Conservation (phyloP, 1,140 invertebrate species). For the Drosophila navojoa region DNA sequence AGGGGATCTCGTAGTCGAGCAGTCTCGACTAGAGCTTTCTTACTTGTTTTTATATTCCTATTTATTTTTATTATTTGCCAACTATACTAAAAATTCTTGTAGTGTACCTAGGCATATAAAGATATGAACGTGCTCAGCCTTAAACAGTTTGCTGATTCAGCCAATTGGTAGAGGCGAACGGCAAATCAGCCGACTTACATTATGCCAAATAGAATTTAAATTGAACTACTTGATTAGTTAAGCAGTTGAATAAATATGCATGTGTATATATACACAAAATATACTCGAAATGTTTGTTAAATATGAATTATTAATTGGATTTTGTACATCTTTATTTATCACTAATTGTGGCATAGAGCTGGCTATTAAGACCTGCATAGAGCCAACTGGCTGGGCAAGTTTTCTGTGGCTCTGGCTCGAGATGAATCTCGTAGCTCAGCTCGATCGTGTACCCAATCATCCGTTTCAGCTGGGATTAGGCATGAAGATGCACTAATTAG, state of each 20-base stretch:
- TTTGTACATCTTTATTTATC: neutral
- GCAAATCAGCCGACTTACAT: conserved; percentile 3
- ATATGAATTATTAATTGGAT: neutral
- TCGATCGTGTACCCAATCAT: neutral
- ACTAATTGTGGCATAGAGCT: too few relatives aligned
- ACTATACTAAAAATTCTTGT: neutral
- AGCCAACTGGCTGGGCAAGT: too few relatives aligned
- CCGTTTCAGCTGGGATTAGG: too few relatives aligned
- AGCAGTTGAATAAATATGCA: neutral
- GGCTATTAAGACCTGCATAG: neutral
- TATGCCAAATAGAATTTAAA: conserved; percentile 22
- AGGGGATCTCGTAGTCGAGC: too few relatives aligned
- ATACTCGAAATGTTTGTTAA: neutral
- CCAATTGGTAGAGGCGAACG: conserved; percentile 2
- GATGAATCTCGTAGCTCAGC: neutral
- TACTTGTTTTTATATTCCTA: too few relatives aligned
- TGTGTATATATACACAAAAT: too few relatives aligned
- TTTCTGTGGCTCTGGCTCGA: neutral
- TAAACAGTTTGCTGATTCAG: conserved; percentile 8
- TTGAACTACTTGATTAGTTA: conserved; percentile 12
- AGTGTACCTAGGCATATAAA: neutral
- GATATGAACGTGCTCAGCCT: conserved; percentile 12
- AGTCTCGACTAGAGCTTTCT: too few relatives aligned
- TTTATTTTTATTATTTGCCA: too few relatives aligned
- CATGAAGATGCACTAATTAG: too few relatives aligned